phyloP scores from a whole-genome alignment of 2,888 invertebrate species.

The Nebria salina region DNA sequence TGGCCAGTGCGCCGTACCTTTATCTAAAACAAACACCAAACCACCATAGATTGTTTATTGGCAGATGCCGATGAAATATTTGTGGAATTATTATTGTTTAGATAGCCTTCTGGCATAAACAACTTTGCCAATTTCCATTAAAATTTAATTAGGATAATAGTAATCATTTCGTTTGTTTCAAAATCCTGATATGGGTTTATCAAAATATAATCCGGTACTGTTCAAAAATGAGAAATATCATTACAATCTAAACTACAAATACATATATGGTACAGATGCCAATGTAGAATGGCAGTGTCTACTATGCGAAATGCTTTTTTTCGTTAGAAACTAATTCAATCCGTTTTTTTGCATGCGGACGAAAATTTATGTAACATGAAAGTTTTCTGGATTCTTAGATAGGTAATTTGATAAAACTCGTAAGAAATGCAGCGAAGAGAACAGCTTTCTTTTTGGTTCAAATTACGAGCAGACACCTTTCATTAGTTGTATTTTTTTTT shows the following conservation, averaged over 20 bases:
- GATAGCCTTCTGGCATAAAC: background rate
- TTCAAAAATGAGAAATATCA: too few species aligned
- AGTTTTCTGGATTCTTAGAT: background rate
- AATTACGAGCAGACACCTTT: background rate
- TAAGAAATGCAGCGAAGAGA: background rate
- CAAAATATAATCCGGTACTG: too few species aligned
- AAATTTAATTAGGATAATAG: background rate
- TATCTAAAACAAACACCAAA: background rate
- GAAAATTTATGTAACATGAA: background rate
- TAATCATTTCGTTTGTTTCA: too few species aligned
- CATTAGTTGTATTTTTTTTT: slow-evolving; percentile 24
- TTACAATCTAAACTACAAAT: background rate
- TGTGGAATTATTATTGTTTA: background rate
- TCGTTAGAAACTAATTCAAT: background rate
- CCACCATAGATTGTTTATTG: background rate
- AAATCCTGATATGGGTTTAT: too few species aligned
- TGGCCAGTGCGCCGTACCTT: background rate
- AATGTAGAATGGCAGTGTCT: too few species aligned
- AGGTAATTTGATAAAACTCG: background rate
- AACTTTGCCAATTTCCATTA: background rate
- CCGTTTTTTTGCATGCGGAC: background rate
- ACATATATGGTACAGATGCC: background rate
- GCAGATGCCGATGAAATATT: background rate
- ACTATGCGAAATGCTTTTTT: background rate
- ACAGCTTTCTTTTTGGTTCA: background rate